phyloP scores from a whole-genome alignment of 2,113 vertebrate species.

The Indicator maculatus region DNA sequence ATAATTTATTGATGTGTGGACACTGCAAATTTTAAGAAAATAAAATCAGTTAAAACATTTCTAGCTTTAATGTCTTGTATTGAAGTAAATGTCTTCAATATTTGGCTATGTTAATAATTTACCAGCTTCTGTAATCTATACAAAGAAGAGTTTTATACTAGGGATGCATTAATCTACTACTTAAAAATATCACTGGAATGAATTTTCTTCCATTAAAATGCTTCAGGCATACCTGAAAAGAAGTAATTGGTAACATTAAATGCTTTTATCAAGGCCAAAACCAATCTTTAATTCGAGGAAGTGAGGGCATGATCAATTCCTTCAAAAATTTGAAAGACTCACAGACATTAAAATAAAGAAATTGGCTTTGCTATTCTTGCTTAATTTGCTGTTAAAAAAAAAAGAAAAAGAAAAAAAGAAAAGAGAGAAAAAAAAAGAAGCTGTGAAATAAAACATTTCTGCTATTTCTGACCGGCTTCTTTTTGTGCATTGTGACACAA shows the following conservation, averaged over 20 bases:
- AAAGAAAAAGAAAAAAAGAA: neutral
- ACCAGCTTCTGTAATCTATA: neutral
- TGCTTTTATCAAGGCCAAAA: constrained; percentile 6
- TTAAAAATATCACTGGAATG: neutral
- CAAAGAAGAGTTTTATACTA: neutral
- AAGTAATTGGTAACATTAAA: constrained; percentile 35
- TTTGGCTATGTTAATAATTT: neutral
- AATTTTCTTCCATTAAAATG: constrained; percentile 39
- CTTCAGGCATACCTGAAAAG: constrained; percentile 42
- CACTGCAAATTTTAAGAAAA: neutral
- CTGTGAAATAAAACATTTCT: constrained; percentile 28
- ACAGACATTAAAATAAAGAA: constrained; percentile 3
- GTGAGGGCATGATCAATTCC: neutral
- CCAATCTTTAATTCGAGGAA: constrained; percentile 28
- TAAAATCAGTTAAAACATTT: neutral
- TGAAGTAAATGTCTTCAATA: neutral
- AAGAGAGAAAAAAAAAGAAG: neutral
- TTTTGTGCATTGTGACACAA: neutral
- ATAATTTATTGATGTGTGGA: neutral
- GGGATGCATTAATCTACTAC: constrained; percentile 6
- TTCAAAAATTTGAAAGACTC: constrained; percentile 17
- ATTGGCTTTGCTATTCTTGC: constrained; percentile 14
- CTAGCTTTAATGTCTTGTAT: neutral
- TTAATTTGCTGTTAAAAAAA: constrained; percentile 17
- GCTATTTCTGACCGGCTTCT: neutral